A percentile compares a stretch with the other conserved stretches of the same genome.
These are phyloP conservation scores for Tor tambroides DNA, from an alignment of 2,113 vertebrate genomes.

Conservation along the genomic window DNA sequence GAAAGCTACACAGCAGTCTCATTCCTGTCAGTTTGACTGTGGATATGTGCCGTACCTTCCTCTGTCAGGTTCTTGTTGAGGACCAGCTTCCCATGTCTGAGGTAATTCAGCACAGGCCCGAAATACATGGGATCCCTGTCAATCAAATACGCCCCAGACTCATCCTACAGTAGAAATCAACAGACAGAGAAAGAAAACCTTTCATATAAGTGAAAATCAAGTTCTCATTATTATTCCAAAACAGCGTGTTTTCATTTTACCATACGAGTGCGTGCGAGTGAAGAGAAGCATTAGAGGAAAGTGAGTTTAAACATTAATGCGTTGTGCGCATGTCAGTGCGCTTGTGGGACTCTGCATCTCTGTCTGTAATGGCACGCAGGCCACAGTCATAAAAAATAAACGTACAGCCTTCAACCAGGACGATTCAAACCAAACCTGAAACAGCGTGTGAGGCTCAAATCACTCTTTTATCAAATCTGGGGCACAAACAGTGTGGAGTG, in stretches of 20 bases:
- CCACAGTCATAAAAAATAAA: conserved; percentile 56
- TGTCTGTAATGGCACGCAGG: conserved; percentile 46
- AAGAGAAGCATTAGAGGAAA: conserved; percentile 38
- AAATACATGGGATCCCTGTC: conserved; percentile 94
- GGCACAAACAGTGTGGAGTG: conserved; percentile 2
- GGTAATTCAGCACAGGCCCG: conserved; percentile 95
- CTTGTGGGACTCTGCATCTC: conserved; percentile 19
- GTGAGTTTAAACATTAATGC: conserved; percentile 56
- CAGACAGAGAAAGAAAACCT: neutral
- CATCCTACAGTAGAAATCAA: conserved; percentile 79
- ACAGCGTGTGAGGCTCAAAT: neutral
- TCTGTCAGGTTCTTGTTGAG: conserved; percentile 97
- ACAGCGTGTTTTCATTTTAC: neutral
- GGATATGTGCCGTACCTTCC: conserved; percentile 81
- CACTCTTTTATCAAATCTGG: conserved; percentile 6
- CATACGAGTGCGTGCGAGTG: neutral
- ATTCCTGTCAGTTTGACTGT: neutral
- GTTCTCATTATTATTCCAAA: neutral
- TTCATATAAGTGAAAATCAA: neutral
- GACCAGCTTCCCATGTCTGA: conserved; percentile 96
- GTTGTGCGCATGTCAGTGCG: conserved; percentile 15
- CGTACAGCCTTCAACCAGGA: neutral
- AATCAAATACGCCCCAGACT: conserved; percentile 80
- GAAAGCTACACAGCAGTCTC: neutral
- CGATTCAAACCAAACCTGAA: neutral